Evolutionary conservation across 2,113 vertebrate genomes (phyloP).

Genomic region (Stegastes partitus): DNA sequence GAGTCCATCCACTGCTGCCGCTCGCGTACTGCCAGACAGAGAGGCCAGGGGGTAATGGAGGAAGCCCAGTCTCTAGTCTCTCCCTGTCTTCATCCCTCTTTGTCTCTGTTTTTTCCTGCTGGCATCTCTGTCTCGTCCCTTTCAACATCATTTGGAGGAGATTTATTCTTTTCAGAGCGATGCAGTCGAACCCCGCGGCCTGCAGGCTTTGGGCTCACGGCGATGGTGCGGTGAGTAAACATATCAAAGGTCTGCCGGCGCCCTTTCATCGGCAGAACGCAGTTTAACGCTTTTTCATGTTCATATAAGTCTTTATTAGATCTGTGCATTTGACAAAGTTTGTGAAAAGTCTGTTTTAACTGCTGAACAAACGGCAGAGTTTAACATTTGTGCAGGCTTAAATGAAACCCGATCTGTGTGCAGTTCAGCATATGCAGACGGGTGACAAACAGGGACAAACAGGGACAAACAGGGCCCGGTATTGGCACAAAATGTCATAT

Average conservation of each 20-base stretch:
- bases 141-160: slow-evolving; percentile 30
- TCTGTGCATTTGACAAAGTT: too few relatives aligned
- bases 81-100: slow-evolving; percentile 44
- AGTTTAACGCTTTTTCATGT: not conserved
- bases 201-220: not conserved
- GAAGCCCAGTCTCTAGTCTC: slow-evolving; percentile 26
- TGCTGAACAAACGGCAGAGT: too few relatives aligned
- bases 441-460: too few relatives aligned
- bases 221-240: not conserved
- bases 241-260: not conserved
- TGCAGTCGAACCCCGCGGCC: slow-evolving; percentile 8
- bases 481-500: too few relatives aligned
- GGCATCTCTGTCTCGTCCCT: slow-evolving; percentile 29
- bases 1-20: slow-evolving; percentile 46
- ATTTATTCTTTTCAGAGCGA: slow-evolving; percentile 22
- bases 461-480: too few relatives aligned
- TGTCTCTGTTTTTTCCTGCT: slow-evolving; percentile 31
- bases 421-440: too few relatives aligned
- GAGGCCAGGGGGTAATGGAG: slow-evolving; percentile 68
- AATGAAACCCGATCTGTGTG: too few relatives aligned
- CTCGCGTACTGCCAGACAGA: slow-evolving; percentile 46
- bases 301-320: not conserved
- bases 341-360: too few relatives aligned
- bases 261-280: too few relatives aligned
- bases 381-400: too few relatives aligned